Base-by-base conservation (phyloP, 2,113 vertebrate species). In the Trinectes maculatus region DNA sequence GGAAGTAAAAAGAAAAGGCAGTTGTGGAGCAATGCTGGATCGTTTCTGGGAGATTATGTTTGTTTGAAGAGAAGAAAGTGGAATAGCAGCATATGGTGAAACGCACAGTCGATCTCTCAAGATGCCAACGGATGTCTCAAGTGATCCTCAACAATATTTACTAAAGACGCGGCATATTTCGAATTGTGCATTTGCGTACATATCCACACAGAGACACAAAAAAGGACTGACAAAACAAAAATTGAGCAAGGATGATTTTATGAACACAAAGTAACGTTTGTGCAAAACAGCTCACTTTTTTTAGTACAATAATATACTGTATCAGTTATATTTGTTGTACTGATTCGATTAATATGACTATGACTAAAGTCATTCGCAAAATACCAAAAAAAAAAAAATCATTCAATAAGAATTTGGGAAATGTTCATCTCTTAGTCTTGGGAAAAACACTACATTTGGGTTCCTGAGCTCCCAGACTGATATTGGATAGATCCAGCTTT, bases 81-180 rank as follows among this genome's bases (percentile, higher is more conserved):
- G 19, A 65, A 74, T 28, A 19, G 44, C 42, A 66, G 59, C 74
- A 77, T 76, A 83, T 77, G 80, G 71, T 18, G 15, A 33, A 16
- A 46, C 44, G 21, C 53, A 59, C 39, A 64, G 48, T 58, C 24
- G 4, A 28, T 48, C 46, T 48, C 24, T 29, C 5, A 25, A 28
- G 47, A 28, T 1, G 22, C 6, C 34, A 68, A 26, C 2, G 1
- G 22, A 18, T 49, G n/a, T 67, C 76, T 68, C 49, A 3, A n/a
- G 39, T 72, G 44, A 62, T 52, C 13, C 13, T 60, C 10, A 29
- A 44, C 31, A 55, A 25, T 52, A 39, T 82, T 72, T 36, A 3
- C 26, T 53, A 5, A 37, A 61, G 31, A 51, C 26, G 47, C 22
- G 47, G 19, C 44, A 48, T 66, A 29, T 57, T 46, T 6, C 44